Base-by-base conservation (phyloP, 2,113 vertebrate genomes). In the Coreoperca whiteheadi region DNA sequence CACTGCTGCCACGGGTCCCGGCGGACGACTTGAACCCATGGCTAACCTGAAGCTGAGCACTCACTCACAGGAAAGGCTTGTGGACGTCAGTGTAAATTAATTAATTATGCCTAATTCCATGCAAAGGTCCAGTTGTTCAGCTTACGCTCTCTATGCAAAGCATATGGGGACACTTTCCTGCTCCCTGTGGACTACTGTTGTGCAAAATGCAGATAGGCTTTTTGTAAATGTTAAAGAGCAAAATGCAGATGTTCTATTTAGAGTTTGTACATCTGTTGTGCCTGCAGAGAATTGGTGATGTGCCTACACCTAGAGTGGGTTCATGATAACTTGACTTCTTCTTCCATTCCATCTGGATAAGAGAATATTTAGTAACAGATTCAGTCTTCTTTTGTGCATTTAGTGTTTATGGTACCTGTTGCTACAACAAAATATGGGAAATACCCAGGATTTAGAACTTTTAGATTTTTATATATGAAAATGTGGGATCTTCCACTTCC, bases 1-100 rank as follows among this genome's bases (percentile, higher is more conserved):
- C 73, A 51, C 76, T 25, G 59, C 59, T 73, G 64, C 67, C 60
- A 37, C 4, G 2, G 61, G 56, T n/a, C 81, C 80, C 57, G 3
- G 77, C 6, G 87, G 89, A 89, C 25, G 15, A 41, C 81, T 91
- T 91, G 86, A 89, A 89, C 85, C 79, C 73, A 11, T 12, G n/a
- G 65, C 74, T 87, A 75, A 87, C 83, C 87, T 54, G 78, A 74
- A 87, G 77, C 82, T 65, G 60, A 87, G 57, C 73, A 48, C 54
- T 90, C 74, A 65, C 80, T 93, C 85, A 84, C 60, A 74, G 34
- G 21, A 53, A 66, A 61, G 71, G 82, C 84, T 70, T 30, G 78
- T 80, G 54, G 77, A 81, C 87, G 81, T 81, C 21, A 61, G 30
- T 78, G 59, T 66, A 77, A 90, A 90, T 79, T 64, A 89, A 90